These are phyloP conservation scores for Littorina saxatilis DNA, from an alignment of 1,140 invertebrate species.

Conservation along the genomic window DNA sequence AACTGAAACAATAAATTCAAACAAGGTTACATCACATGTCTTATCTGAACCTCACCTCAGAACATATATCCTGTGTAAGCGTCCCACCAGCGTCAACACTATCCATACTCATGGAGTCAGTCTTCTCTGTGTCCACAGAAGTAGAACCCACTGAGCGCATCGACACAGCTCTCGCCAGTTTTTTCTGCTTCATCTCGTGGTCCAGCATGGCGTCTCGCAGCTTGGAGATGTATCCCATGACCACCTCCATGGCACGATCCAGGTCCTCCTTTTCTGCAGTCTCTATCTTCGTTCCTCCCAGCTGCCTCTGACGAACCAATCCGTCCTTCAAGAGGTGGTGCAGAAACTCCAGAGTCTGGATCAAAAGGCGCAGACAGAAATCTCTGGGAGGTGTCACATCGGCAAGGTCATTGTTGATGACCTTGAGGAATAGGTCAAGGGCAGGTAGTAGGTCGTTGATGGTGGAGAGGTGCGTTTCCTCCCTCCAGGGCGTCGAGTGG, in stretches of 20 bases:
- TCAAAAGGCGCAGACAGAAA: slow-evolving; percentile 58
- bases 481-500: slow-evolving; percentile 52
- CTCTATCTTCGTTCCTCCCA: slow-evolving; percentile 22
- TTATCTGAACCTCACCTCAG: too few relatives aligned
- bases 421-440: slow-evolving; percentile 17
- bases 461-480: slow-evolving; percentile 53
- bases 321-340: slow-evolving; percentile 60
- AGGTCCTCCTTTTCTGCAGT: slow-evolving; percentile 45
- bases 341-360: slow-evolving; percentile 61
- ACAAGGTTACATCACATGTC: too few relatives aligned
- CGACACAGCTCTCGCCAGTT: background rate
- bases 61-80: slow-evolving; percentile 20
- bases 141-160: slow-evolving; percentile 8
- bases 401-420: slow-evolving; percentile 1
- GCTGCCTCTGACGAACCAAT: slow-evolving; percentile 37
- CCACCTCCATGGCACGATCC: slow-evolving; percentile 43
- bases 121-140: slow-evolving; percentile 38
- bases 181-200: slow-evolving; percentile 2
- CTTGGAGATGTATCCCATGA: slow-evolving; percentile 56
- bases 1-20: too few relatives aligned
- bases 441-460: slow-evolving; percentile 13
- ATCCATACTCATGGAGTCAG: slow-evolving; percentile 33
- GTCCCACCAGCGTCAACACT: slow-evolving; percentile 21
- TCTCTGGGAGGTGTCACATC: slow-evolving; percentile 40
- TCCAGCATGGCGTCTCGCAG: slow-evolving; percentile 48